Conservation (phyloP, 2,888 invertebrate genomes). For the Plusia festucae region DNA sequence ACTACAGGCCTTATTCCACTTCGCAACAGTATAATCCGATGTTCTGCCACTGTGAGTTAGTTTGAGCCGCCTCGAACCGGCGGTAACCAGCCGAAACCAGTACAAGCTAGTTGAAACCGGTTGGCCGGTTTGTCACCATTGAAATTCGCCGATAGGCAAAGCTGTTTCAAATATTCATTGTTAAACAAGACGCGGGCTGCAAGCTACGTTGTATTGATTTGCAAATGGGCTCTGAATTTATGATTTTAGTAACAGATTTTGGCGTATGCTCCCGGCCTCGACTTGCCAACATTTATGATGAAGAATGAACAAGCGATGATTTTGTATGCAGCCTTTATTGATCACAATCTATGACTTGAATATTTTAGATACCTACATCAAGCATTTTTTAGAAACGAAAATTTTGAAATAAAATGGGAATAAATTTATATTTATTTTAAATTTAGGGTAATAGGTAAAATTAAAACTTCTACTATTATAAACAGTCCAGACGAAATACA, state of each 20-base stretch:
- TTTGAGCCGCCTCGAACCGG: conserved; percentile 34
- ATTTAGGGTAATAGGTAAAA: too few species aligned
- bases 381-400: not conserved
- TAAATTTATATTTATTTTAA: too few species aligned
- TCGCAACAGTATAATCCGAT: conserved; percentile 50
- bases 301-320: conserved; percentile 3
- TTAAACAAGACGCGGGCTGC: conserved; percentile 42
- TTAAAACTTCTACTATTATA: not conserved
- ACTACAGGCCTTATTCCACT: conserved; percentile 43
- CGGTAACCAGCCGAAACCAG: conserved; percentile 42
- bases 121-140: conserved; percentile 47
- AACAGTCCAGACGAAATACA: not conserved
- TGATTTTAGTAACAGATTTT: conserved; percentile 43
- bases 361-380: not conserved
- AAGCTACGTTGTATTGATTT: conserved; percentile 41
- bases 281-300: not conserved
- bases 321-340: not conserved
- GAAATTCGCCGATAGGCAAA: conserved; percentile 55
- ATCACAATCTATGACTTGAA: not conserved
- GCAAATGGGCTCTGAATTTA: conserved; percentile 43
- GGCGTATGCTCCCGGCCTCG: conserved; percentile 6
- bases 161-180: conserved; percentile 60
- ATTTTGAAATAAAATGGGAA: too few species aligned
- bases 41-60: conserved; percentile 50
- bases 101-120: conserved; percentile 18